Base-by-base conservation (phyloP, 2,797 vertebrate species). In the Nannoperca australis region DNA sequence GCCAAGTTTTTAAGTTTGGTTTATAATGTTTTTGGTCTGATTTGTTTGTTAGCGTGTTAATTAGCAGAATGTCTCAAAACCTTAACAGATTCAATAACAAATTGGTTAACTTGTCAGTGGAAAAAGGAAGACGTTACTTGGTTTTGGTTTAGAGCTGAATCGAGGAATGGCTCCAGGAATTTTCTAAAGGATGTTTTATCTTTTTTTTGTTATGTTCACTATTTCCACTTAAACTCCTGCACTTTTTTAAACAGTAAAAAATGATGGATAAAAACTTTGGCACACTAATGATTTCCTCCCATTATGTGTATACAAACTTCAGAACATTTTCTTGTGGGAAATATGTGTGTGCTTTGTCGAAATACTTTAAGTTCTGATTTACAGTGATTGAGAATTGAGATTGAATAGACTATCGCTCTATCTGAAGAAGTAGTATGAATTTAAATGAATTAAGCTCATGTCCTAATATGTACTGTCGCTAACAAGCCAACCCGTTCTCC, bases 401-500 rank as follows among this genome's bases (percentile, higher is more conserved):
- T 6, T 54, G 6, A 61, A 17, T 30, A 22, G 5, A 45, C 22
- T 20, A 4, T 67, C 10, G 32, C 18, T 49, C 62, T 53, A 38
- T 11, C 7, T 42, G 58, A 50, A 24, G n/a, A 27, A 49, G 13
- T 22, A 70, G n/a, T 22, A 61, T 59, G 24, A 11, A 49, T 50
- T 76, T 15, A 49, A 38, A 70, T 53, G 17, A 49, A 49, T 60
- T 1, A 71, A 54, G 20, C 1, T 9, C 55, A 65, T 20, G 68
- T 68, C 15, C 40, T 62, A 22, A 72, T 10, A 38, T 66, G 55
- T 51, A 14, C 32, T 24, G 22, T 12, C 34, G 18, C 75, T 77
- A 70, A 82, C 13, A 32, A 22, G 10, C 58, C 27, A 30, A 9
- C 4, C 30, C 8, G 0, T 42, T 83, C 70, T 79, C 65, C 64